These are phyloP conservation scores for Hylomyscus alleni DNA, from an alignment of 2,797 vertebrate genomes.

Conservation along the genomic window DNA sequence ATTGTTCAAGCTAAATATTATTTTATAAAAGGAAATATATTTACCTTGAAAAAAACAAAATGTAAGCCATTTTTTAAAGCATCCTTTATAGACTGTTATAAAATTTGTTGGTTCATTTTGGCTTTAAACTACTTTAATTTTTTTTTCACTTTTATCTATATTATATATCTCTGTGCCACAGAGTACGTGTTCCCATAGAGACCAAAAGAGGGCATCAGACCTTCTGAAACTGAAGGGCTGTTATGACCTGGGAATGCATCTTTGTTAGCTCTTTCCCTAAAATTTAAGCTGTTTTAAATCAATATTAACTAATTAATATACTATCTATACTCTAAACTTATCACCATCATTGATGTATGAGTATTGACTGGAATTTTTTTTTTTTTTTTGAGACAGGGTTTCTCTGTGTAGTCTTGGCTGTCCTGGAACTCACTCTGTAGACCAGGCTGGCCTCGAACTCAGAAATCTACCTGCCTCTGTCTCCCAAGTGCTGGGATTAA, in stretches of 20 bases:
- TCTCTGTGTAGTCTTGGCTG: no score
- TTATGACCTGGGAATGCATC: background rate
- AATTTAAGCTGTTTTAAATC: background rate
- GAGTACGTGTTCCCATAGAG: background rate
- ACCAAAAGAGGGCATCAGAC: background rate
- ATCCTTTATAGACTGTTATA: background rate
- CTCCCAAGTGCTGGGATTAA: no score
- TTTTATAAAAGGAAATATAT: conserved; percentile 38
- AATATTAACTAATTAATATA: background rate
- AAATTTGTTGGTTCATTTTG: conserved; percentile 20
- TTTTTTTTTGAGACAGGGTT: no score
- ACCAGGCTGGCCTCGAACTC: no score
- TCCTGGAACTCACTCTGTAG: no score
- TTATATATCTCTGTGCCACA: background rate
- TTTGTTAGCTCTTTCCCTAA: background rate
- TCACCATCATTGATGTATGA: background rate
- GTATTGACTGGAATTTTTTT: background rate
- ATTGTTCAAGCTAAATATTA: conserved; percentile 38
- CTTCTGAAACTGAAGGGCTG: background rate
- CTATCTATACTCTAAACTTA: background rate
- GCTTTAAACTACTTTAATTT: background rate
- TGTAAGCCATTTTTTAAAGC: background rate
- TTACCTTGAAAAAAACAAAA: conserved; percentile 3
- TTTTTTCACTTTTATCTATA: background rate
- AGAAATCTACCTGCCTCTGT: no score